A percentile compares a stretch with the other conserved stretches of the same genome.
Evolutionary conservation across 1,140 invertebrate genomes (phyloP).

Genomic region (Musca domestica): DNA sequence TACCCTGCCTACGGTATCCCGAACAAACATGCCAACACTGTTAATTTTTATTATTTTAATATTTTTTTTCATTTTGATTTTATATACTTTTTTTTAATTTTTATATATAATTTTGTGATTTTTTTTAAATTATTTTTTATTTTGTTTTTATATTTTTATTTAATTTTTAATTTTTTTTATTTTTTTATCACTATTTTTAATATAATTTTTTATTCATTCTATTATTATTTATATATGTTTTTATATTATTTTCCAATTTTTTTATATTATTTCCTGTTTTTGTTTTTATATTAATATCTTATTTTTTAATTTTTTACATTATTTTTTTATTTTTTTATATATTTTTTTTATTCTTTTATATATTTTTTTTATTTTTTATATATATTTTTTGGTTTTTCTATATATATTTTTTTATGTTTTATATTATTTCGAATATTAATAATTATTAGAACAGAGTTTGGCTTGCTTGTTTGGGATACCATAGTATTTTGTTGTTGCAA

Average conservation of each 20-base stretch:
- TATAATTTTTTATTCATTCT: not conserved
- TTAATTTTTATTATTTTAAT: not conserved
- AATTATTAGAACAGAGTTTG: too few relatives aligned
- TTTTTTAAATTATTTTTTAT: too few relatives aligned
- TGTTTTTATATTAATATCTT: not conserved
- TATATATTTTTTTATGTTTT: not conserved
- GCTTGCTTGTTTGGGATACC: too few relatives aligned
- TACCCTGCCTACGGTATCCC: not conserved
- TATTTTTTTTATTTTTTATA: not conserved
- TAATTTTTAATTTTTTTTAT: not conserved
- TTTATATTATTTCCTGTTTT: not conserved
- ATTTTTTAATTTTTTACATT: not conserved
- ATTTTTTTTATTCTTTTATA: not conserved
- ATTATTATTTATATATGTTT: not conserved
- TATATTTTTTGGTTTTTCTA: not conserved
- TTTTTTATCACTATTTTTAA: not conserved
- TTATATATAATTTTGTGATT: not conserved
- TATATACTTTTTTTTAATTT: not conserved
- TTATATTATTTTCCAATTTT: not conserved
- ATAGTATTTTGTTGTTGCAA: too few relatives aligned
- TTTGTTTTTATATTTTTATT: not conserved
- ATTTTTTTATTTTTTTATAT: not conserved
- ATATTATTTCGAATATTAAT: too few relatives aligned
- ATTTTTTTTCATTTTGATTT: constrained; percentile 5
- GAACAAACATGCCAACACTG: not conserved